Percentiles rank a stretch among this genome's conserved stretches.
phyloP scores from a whole-genome alignment of 2,113 vertebrate species.

The Acrocephalus kingi region DNA sequence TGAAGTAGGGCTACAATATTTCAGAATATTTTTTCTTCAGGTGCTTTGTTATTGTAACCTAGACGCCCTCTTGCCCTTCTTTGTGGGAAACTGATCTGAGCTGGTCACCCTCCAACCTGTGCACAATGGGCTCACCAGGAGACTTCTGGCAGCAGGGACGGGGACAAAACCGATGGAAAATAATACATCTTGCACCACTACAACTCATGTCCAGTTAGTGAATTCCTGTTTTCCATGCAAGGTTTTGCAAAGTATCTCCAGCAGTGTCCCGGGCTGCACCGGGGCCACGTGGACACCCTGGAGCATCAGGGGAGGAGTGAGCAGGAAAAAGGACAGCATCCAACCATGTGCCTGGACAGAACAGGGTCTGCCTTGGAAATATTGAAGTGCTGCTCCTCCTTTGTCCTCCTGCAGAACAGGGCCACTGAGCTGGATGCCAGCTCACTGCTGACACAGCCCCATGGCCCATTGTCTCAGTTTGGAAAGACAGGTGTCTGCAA shows the following conservation, averaged over 20 bases:
- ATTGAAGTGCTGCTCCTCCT: background rate
- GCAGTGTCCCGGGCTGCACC: background rate
- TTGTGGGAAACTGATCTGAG: background rate
- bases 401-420: background rate
- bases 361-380: background rate
- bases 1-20: background rate
- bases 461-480: background rate
- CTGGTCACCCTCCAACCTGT: background rate
- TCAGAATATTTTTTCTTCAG: background rate
- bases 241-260: background rate
- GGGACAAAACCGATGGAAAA: background rate
- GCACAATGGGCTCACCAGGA: background rate
- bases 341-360: accelerated
- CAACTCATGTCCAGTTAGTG: background rate
- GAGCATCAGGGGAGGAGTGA: background rate
- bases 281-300: background rate
- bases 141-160: background rate
- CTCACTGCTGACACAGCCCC: background rate
- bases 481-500: too few species aligned
- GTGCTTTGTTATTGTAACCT: background rate
- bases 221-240: background rate
- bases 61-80: background rate
- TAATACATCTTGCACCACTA: background rate
- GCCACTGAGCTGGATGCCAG: background rate
- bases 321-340: background rate